phyloP scores from a whole-genome alignment of 2,113 vertebrate genomes.

The Poeciliopsis occidentalis region DNA sequence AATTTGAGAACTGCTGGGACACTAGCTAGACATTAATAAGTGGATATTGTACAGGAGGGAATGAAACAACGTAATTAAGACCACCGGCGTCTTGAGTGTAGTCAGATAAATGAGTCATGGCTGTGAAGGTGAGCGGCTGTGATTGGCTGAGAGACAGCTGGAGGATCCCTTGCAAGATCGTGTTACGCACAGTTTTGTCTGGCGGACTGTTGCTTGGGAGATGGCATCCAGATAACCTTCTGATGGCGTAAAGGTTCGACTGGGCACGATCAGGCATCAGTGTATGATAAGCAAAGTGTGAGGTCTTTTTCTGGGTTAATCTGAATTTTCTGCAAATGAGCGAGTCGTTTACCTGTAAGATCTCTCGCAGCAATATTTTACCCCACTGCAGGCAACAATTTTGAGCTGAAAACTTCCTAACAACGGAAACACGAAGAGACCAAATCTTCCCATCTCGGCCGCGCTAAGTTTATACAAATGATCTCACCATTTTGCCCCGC shows the following conservation, averaged over 20 bases:
- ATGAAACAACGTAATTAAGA: slow-evolving; percentile 8
- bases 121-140: neutral
- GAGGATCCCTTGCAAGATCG: slow-evolving; percentile 50
- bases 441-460: neutral
- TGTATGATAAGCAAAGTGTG: neutral
- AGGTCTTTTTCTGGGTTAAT: neutral
- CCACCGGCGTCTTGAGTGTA: slow-evolving; percentile 9
- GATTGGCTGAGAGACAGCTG: slow-evolving; percentile 30
- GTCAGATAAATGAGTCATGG: slow-evolving; percentile 15
- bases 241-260: neutral
- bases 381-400: neutral
- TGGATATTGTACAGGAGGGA: neutral
- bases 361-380: neutral
- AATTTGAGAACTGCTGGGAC: slow-evolving; percentile 42
- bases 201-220: slow-evolving; percentile 42
- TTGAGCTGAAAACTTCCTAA: too few species aligned
- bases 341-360: neutral
- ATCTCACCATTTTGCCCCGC: slow-evolving; percentile 93
- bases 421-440: neutral
- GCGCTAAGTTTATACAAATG: too few species aligned
- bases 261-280: too few species aligned
- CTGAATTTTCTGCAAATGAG: neutral
- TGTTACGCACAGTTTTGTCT: slow-evolving; percentile 35
- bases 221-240: slow-evolving; percentile 37
- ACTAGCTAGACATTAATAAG: slow-evolving; percentile 34